phyloP scores from a whole-genome alignment of 2,888 invertebrate species.

The Drosophila kambysellisi region DNA sequence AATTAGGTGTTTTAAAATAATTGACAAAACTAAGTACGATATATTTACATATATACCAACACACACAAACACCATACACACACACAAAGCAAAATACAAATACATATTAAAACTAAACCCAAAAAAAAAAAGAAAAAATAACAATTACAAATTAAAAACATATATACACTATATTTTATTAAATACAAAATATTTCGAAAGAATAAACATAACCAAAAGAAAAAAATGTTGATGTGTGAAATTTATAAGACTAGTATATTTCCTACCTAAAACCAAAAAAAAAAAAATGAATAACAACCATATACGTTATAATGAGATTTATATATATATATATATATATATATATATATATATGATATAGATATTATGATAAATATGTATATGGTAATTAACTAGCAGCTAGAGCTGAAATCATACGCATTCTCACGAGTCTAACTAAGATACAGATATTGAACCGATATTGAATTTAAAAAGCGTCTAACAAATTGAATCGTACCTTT shows the following conservation, averaged over 20 bases:
- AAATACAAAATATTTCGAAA: conserved; percentile 67
- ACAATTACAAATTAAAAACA: background rate
- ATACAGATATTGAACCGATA: conserved; percentile 38
- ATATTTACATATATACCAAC: conserved; percentile 51
- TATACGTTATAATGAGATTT: conserved; percentile 60
- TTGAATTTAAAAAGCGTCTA: conserved; percentile 64
- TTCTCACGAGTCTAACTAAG: conserved; percentile 49
- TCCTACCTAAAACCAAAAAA: conserved; percentile 77
- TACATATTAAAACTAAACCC: conserved; percentile 46
- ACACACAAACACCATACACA: conserved; percentile 28
- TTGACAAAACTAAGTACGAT: conserved; percentile 43
- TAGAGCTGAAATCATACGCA: conserved; percentile 61
- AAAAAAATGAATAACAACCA: conserved; percentile 4
- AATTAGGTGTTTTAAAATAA: conserved; percentile 64
- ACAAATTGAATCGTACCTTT: conserved; percentile 76
- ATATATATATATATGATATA: conserved; percentile 33
- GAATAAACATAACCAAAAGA: conserved; percentile 48
- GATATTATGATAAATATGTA: conserved; percentile 35
- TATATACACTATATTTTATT: conserved; percentile 67
- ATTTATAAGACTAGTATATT: conserved; percentile 84
- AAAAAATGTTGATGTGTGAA: conserved; percentile 83
- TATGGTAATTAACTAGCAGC: conserved; percentile 58
- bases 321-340: conserved; percentile 30
- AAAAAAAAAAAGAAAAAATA: conserved; percentile 23
- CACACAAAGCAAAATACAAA: conserved; percentile 42